Evolutionary conservation across 1,140 invertebrate genomes (phyloP).

Genomic region (Teleopsis dalmanni): DNA sequence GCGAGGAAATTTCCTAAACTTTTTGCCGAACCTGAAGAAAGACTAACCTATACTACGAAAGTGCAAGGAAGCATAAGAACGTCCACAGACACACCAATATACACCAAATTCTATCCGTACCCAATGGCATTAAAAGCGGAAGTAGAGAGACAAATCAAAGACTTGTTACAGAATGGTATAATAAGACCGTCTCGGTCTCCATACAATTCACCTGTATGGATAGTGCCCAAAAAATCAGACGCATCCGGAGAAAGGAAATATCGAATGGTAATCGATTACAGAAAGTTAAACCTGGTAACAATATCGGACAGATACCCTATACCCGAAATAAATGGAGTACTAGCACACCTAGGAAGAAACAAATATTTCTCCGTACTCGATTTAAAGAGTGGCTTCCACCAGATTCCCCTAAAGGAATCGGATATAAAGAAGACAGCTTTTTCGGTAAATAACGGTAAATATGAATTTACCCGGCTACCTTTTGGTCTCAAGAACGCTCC

Average conservation of each 20-base stretch:
- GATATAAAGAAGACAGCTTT: slow-evolving; percentile 10
- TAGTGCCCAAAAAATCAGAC: slow-evolving; percentile 15
- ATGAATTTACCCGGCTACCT: neutral
- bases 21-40: slow-evolving; percentile 16
- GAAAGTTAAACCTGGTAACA: slow-evolving; percentile 33
- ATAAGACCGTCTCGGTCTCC: slow-evolving; percentile 17
- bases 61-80: slow-evolving; percentile 17
- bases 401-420: slow-evolving; percentile 30
- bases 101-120: slow-evolving; percentile 18
- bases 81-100: slow-evolving; percentile 12
- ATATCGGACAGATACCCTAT: slow-evolving; percentile 46
- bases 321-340: slow-evolving; percentile 45
- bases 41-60: slow-evolving; percentile 16
- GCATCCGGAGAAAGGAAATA: slow-evolving; percentile 28
- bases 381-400: slow-evolving; percentile 47
- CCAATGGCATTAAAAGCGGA: slow-evolving; percentile 14
- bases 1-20: slow-evolving; percentile 3
- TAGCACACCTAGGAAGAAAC: slow-evolving; percentile 41
- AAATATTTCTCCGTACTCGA: slow-evolving; percentile 46
- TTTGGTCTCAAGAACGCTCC: neutral
- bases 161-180: slow-evolving; percentile 16
- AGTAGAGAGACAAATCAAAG: slow-evolving; percentile 13
- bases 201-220: slow-evolving; percentile 19
- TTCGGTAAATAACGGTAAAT: slow-evolving; percentile 39
- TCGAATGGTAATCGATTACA: slow-evolving; percentile 33